phyloP scores from a whole-genome alignment of 2,113 vertebrate species.

The Willisornis vidua region DNA sequence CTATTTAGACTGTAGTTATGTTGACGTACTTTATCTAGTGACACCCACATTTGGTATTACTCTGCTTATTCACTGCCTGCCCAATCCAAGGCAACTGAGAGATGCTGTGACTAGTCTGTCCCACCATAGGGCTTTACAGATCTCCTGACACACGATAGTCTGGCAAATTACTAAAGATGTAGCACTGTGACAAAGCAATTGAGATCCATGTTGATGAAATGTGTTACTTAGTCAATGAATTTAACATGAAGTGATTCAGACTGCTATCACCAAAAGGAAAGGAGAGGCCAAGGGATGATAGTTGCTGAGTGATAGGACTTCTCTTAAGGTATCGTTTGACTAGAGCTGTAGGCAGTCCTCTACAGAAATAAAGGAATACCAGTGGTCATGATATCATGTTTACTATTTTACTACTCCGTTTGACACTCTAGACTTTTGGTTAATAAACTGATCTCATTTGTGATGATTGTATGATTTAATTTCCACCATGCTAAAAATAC shows the following conservation, averaged over 20 bases:
- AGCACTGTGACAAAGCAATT: neutral
- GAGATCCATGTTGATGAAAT: neutral
- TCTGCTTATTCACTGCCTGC: neutral
- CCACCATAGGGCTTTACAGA: neutral
- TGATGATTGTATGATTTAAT: conserved; percentile 15
- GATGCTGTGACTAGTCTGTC: neutral
- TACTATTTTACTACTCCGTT: neutral
- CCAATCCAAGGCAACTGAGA: neutral
- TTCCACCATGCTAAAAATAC: conserved; percentile 30
- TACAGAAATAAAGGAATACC: neutral
- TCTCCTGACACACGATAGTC: neutral
- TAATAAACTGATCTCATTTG: conserved; percentile 3
- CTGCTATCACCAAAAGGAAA: neutral
- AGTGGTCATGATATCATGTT: neutral
- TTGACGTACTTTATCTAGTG: neutral
- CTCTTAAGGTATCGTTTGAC: neutral
- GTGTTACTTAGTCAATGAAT: neutral
- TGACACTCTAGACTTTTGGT: neutral
- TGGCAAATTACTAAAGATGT: neutral
- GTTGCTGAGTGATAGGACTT: neutral
- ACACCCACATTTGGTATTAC: neutral
- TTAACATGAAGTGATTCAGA: neutral
- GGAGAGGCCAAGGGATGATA: neutral
- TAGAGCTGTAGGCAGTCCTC: neutral
- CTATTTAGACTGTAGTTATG: neutral